Percentiles rank a stretch among this genome's conserved stretches.
Conservation (phyloP, 1,140 invertebrate genomes). For the Drosophila pachea region DNA sequence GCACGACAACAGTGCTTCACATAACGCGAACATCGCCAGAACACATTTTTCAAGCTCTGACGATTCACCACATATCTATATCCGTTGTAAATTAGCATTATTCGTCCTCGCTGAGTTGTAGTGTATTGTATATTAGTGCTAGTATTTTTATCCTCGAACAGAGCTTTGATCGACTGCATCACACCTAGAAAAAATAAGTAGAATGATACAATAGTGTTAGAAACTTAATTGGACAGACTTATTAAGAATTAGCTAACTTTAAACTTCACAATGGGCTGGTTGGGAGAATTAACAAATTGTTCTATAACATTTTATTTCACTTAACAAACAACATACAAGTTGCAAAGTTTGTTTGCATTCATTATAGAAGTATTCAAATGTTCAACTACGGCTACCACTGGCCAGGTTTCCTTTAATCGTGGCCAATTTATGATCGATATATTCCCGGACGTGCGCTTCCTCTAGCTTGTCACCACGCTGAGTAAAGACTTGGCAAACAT, state of each 20-base stretch:
- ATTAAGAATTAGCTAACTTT: neutral
- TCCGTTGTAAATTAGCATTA: slow-evolving; percentile 76
- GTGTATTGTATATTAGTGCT: slow-evolving; percentile 60
- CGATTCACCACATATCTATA: slow-evolving; percentile 77
- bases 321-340: slow-evolving; percentile 48
- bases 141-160: slow-evolving; percentile 66
- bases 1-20: slow-evolving; percentile 75
- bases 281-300: slow-evolving; percentile 18
- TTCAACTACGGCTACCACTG: slow-evolving; percentile 1
- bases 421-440: slow-evolving; percentile 62
- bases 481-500: slow-evolving; percentile 72
- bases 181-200: slow-evolving; percentile 41
- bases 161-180: slow-evolving; percentile 61
- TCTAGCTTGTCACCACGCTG: slow-evolving; percentile 53
- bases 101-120: slow-evolving; percentile 74
- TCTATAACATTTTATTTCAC: slow-evolving; percentile 50
- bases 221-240: no score
- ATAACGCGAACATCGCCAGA: slow-evolving; percentile 77
- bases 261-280: slow-evolving; percentile 2
- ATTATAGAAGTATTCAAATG: slow-evolving; percentile 12
- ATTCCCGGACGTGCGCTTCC: slow-evolving; percentile 42
- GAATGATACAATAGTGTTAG: neutral
- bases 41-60: slow-evolving; percentile 76
- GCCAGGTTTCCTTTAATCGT: slow-evolving; percentile 37
- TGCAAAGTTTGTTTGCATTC: slow-evolving; percentile 12